phyloP scores from a whole-genome alignment of 2,797 vertebrate genomes.

The Mormyrus proboscirostris region DNA sequence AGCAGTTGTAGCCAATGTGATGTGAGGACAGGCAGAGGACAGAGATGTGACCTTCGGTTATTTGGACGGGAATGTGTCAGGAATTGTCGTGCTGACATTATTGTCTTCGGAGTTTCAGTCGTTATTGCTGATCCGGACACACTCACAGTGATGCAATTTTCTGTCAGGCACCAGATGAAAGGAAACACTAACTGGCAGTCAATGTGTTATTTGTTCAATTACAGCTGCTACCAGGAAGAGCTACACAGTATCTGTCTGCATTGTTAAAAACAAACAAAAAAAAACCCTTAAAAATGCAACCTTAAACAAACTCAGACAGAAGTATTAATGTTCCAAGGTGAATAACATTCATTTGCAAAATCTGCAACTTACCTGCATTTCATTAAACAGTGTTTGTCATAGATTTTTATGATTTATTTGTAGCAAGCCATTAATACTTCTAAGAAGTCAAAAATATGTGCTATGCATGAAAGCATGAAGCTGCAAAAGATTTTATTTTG shows the following conservation, averaged over 20 bases:
- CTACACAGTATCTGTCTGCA: not conserved
- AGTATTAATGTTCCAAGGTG: not conserved
- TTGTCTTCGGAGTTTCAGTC: not conserved
- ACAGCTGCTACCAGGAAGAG: not conserved
- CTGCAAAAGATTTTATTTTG: not conserved
- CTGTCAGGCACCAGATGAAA: not conserved
- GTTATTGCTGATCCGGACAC: not conserved
- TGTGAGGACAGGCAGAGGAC: not conserved
- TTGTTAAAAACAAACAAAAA: not conserved
- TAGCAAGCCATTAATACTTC: not conserved
- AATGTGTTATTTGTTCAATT: conserved; percentile 11
- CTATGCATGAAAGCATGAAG: not conserved
- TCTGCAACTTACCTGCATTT: not conserved
- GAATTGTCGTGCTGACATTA: not conserved
- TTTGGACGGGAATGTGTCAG: not conserved
- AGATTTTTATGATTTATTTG: not conserved
- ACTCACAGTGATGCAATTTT: not conserved
- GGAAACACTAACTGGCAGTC: not conserved
- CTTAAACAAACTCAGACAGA: not conserved
- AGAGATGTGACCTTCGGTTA: not conserved
- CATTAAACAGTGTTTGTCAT: not conserved
- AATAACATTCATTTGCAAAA: not conserved
- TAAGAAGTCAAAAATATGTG: not conserved
- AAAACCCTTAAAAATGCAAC: not conserved
- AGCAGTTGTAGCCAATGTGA: not conserved